Conservation (phyloP, 2,113 vertebrate species). For the Triplophysa dalaica region DNA sequence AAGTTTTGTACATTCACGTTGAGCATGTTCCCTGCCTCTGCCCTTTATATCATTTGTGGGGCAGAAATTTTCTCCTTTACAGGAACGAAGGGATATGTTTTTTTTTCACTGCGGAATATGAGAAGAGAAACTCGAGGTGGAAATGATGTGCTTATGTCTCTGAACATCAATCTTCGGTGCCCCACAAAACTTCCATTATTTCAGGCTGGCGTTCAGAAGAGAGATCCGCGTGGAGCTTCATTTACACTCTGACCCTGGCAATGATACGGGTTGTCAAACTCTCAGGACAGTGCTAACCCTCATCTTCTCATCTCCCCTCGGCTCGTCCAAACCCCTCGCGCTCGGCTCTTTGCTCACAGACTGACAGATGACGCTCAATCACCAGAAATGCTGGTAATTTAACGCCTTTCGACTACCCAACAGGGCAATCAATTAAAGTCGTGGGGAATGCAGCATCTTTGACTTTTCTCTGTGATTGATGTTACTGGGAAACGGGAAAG, state of each 20-base stretch:
- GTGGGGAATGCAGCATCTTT: slow-evolving; percentile 68
- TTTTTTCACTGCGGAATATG: not conserved
- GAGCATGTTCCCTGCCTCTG: not conserved
- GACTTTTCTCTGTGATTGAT: slow-evolving; percentile 64
- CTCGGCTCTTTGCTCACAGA: slow-evolving; percentile 57
- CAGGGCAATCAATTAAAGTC: slow-evolving; percentile 73
- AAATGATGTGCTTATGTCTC: slow-evolving; percentile 32
- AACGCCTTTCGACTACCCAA: slow-evolving; percentile 72
- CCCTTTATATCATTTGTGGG: slow-evolving; percentile 10
- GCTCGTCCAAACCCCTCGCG: not conserved
- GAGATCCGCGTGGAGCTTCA: slow-evolving; percentile 53
- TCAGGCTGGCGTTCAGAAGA: slow-evolving; percentile 62
- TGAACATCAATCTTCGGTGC: slow-evolving; percentile 69
- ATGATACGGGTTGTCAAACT: slow-evolving; percentile 65
- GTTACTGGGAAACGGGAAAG: slow-evolving; percentile 55
- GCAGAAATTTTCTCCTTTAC: slow-evolving; percentile 26
- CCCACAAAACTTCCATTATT: slow-evolving; percentile 67
- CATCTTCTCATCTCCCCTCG: not conserved
- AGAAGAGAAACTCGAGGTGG: not conserved
- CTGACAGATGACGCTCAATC: slow-evolving; percentile 72
- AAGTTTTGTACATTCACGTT: slow-evolving; percentile 12
- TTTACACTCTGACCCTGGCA: slow-evolving; percentile 73
- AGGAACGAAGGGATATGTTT: slow-evolving; percentile 25
- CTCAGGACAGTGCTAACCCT: slow-evolving; percentile 29
- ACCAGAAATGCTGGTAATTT: slow-evolving; percentile 70